A percentile compares a stretch with the other conserved stretches of the same genome.
Evolutionary conservation across 1,140 invertebrate species (phyloP).

Genomic region (Globodera ellingtonae): DNA sequence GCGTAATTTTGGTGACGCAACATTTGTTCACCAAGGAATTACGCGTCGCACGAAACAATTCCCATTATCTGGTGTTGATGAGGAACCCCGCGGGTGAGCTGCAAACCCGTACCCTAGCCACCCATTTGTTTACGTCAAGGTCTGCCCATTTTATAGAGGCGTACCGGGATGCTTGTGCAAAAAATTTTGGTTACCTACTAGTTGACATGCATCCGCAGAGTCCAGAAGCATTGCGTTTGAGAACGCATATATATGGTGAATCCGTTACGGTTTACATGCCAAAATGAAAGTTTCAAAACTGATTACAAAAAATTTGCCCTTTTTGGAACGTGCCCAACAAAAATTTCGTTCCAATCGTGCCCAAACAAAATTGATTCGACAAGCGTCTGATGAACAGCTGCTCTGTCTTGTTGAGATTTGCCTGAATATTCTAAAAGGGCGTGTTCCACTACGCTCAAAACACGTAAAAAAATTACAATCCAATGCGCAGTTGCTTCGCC

Average conservation of each 20-base stretch:
- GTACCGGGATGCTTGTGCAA: neutral
- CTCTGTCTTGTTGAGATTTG: constrained; percentile 24
- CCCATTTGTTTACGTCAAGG: constrained; percentile 28
- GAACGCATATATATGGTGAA: constrained; percentile 25
- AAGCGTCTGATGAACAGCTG: constrained; percentile 20
- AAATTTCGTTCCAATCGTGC: neutral
- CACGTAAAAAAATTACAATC: neutral
- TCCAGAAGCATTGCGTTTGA: constrained; percentile 16
- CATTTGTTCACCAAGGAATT: constrained; percentile 42
- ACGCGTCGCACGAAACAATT: constrained; percentile 19
- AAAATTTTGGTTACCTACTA: constrained; percentile 32
- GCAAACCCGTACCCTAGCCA: constrained; percentile 35
- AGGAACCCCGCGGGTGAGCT: constrained; percentile 33
- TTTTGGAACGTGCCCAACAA: neutral
- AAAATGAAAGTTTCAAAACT: neutral
- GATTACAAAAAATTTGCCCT: constrained; percentile 6
- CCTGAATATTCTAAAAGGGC: constrained; percentile 35
- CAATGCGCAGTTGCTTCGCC: constrained; percentile 22
- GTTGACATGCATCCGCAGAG: constrained; percentile 32
- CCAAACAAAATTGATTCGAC: neutral
- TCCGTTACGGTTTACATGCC: no score
- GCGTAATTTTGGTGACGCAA: constrained; percentile 33
- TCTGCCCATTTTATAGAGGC: constrained; percentile 31
- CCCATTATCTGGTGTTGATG: constrained; percentile 34
- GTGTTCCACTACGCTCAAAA: constrained; percentile 7